Base-by-base conservation (phyloP, 2,113 vertebrate genomes). In the Galbula dea region DNA sequence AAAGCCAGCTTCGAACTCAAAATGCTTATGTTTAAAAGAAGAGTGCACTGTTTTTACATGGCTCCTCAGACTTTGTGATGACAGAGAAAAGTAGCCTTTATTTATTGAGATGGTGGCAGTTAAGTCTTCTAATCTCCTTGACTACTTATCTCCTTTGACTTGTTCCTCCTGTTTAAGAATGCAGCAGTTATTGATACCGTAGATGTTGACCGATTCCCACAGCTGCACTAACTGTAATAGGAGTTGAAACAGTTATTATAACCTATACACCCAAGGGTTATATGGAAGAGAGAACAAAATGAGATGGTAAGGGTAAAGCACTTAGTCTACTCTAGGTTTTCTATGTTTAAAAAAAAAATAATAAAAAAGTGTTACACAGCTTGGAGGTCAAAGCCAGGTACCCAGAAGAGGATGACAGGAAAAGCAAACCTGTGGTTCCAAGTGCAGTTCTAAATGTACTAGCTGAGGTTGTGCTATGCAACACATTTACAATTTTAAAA, bases 251-350 rank as follows among this genome's bases (percentile, higher is more conserved):
- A 63, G 71, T 88, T 94, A 5, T 82, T 90, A 74, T 58, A 92
- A 93, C 66, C 61, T 76, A 18, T 41, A 75, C 32, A 90, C 41
- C 55, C 77, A 72, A 43, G 43, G 85, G 75, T 94, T 72, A 46
- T 54, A 59, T 18, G 24, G 88, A 78, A 88, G 61, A 94, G 58
- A 91, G 72, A 88, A 82, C 48, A 94, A 93, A 96, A 93, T 88
- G 41, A 93, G 85, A 72, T 51, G 36, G 75, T 68, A 83, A 83
- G 51, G 61, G 49, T 65, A 89, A 87, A 90, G 52, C 43, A 80
- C n/a, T 92, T 88, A 43, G 30, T 48, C n/a, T 81, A 48, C 19
- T 89, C 58, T n/a, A 45, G 32, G 30, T 58, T 91, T 77, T 66
- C 24, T 43, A 7, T 58, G 58, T 62, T 74, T 43, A 32, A 43